A percentile compares a stretch with the other conserved stretches of the same genome.
Evolutionary conservation across 2,113 vertebrate genomes (phyloP).

Genomic region (Microtus pennsylvanicus): DNA sequence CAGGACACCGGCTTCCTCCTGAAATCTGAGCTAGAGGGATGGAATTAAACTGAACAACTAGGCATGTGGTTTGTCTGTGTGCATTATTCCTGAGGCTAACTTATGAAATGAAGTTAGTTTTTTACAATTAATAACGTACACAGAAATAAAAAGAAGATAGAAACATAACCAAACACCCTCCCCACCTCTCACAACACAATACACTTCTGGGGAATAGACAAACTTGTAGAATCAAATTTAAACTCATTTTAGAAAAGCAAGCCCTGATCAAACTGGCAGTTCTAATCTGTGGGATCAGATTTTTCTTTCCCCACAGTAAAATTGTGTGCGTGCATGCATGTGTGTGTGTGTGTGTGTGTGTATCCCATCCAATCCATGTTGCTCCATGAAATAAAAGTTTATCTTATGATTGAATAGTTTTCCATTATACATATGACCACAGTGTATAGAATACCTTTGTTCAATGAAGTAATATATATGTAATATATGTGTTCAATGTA

Average conservation of each 20-base stretch:
- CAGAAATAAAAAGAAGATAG: not conserved
- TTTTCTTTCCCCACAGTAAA: not conserved
- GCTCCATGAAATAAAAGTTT: not conserved
- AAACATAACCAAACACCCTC: not conserved
- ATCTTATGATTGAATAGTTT: not conserved
- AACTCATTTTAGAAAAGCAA: not conserved
- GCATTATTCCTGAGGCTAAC: not conserved
- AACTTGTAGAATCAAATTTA: not conserved
- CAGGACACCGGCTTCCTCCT: not conserved
- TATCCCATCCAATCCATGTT: not conserved
- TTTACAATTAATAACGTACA: constrained; percentile 35
- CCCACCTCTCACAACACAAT: not conserved
- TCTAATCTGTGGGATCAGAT: not conserved
- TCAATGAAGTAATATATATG: not conserved
- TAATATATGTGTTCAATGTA: no score
- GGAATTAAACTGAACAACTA: not conserved
- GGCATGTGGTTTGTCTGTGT: not conserved
- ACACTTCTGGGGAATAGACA: not conserved
- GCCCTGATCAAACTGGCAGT: not conserved
- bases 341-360: no score
- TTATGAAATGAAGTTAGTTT: not conserved
- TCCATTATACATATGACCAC: not conserved
- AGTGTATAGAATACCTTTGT: not conserved
- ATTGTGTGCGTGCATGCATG: not conserved
- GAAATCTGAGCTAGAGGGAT: not conserved